Evolutionary conservation across 2,888 invertebrate genomes (phyloP).

Genomic region (Nephrotoma appendiculata): DNA sequence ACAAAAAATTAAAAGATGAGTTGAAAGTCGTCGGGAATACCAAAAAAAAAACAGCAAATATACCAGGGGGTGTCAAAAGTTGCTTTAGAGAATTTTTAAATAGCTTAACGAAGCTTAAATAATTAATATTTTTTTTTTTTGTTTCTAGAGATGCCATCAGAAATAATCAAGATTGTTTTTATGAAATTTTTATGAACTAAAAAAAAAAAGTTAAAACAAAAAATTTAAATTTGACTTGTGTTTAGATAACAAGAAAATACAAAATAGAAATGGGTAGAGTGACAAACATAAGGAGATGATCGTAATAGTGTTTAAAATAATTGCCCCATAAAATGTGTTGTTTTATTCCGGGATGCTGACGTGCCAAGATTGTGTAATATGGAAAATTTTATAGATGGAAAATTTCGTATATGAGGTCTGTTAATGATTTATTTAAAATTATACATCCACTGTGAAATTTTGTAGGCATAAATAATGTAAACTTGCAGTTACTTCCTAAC

Average conservation of each 20-base stretch:
- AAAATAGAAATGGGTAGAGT: background rate
- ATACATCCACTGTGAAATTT: too few species aligned
- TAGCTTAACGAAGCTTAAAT: conserved; percentile 17
- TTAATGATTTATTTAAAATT: too few species aligned
- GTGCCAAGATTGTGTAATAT: too few species aligned
- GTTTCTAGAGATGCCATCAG: conserved; percentile 7
- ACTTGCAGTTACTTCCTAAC: too few species aligned
- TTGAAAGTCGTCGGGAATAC: background rate
- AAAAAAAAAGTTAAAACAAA: background rate
- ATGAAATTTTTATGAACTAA: conserved; percentile 2
- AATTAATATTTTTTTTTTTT: conserved; percentile 15
- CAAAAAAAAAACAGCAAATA: background rate
- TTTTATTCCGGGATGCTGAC: too few species aligned
- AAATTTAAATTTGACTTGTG: background rate
- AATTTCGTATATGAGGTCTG: too few species aligned
- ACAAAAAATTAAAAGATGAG: background rate
- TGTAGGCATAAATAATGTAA: too few species aligned
- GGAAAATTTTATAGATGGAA: too few species aligned
- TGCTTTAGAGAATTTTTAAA: conserved; percentile 16
- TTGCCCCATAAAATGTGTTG: too few species aligned
- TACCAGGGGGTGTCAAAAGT: conserved; percentile 12
- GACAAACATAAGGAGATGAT: background rate
- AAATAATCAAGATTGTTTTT: conserved; percentile 6
- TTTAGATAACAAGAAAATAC: background rate
- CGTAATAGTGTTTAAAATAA: background rate